A percentile compares a stretch with the other conserved stretches of the same genome.
Evolutionary conservation across 2,797 vertebrate species (phyloP).

Genomic region (Lagocephalus sceleratus): DNA sequence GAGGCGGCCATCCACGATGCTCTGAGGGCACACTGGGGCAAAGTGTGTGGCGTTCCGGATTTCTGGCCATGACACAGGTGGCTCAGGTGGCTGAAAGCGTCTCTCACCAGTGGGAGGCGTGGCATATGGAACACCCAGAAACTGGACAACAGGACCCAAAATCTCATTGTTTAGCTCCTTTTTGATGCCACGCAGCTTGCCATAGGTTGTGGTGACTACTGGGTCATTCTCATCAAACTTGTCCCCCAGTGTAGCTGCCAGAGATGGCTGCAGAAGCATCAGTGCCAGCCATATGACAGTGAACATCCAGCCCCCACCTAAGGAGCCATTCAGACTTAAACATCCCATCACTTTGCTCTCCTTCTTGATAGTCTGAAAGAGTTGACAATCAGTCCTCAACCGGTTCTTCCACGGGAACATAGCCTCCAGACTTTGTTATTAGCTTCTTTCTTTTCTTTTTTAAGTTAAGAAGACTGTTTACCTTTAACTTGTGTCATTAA

Average conservation of each 20-base stretch:
- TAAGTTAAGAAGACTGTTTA: slow-evolving; percentile 15
- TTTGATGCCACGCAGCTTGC: slow-evolving; percentile 91
- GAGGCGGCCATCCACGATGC: slow-evolving; percentile 92
- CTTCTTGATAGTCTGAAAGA: slow-evolving; percentile 71
- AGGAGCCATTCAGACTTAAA: slow-evolving; percentile 66
- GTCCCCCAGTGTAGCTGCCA: slow-evolving; percentile 79
- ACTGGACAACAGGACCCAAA: slow-evolving; percentile 94
- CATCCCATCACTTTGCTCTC: slow-evolving; percentile 77
- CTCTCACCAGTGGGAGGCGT: slow-evolving; percentile 90
- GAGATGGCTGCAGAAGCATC: slow-evolving; percentile 70
- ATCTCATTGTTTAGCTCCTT: slow-evolving; percentile 99
- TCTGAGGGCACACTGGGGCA: slow-evolving; percentile 95
- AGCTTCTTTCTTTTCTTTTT: slow-evolving; percentile 29
- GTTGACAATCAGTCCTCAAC: slow-evolving; percentile 51
- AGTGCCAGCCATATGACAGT: slow-evolving; percentile 76
- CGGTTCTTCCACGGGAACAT: slow-evolving; percentile 80
- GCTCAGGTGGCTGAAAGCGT: slow-evolving; percentile 94
- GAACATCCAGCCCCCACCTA: slow-evolving; percentile 61
- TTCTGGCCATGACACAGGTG: slow-evolving; percentile 87
- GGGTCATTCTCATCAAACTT: slow-evolving; percentile 94
- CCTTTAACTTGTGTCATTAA: slow-evolving; percentile 45
- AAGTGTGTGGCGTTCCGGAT: slow-evolving; percentile 93
- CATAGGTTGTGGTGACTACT: slow-evolving; percentile 86
- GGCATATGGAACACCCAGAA: slow-evolving; percentile 93
- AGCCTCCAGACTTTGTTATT: slow-evolving; percentile 53